A percentile compares a stretch with the other conserved stretches of the same genome.
Evolutionary conservation across 2,888 invertebrate species (phyloP).

Genomic region (Disparrhopalites patrizii): DNA sequence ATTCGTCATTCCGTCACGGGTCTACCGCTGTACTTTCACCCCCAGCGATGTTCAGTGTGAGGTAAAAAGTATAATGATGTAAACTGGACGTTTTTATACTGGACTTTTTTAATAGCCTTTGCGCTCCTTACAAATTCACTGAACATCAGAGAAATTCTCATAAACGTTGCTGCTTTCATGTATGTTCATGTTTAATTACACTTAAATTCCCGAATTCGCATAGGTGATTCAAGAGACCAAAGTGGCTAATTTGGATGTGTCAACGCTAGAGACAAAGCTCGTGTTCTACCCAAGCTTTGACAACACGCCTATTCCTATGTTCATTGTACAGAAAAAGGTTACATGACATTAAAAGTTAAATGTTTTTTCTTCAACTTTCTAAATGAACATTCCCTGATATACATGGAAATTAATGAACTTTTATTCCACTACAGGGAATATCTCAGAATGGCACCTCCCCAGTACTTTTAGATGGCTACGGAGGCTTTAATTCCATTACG

Average conservation of each 20-base stretch:
- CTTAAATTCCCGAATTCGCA: no score
- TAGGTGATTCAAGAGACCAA: conserved; percentile 16
- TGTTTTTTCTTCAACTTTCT: background rate
- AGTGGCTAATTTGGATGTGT: background rate
- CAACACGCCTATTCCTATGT: conserved; percentile 12
- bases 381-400: no score
- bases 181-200: no score
- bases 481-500: conserved; percentile 3
- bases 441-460: conserved; percentile 15
- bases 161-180: background rate
- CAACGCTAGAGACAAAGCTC: conserved; percentile 9
- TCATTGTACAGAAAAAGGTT: conserved; percentile 23
- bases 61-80: conserved; percentile 4
- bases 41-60: conserved; percentile 1
- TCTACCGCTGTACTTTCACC: conserved; percentile 14
- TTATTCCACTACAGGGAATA: background rate
- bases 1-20: background rate
- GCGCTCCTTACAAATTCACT: background rate
- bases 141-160: background rate
- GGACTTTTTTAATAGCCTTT: background rate
- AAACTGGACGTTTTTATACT: background rate
- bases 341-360: background rate
- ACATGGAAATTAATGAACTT: background rate
- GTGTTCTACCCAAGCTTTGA: conserved; percentile 12
- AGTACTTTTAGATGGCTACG: conserved; percentile 6